Base-by-base conservation (phyloP, 2,113 vertebrate genomes). In the Shinisaurus crocodilurus region DNA sequence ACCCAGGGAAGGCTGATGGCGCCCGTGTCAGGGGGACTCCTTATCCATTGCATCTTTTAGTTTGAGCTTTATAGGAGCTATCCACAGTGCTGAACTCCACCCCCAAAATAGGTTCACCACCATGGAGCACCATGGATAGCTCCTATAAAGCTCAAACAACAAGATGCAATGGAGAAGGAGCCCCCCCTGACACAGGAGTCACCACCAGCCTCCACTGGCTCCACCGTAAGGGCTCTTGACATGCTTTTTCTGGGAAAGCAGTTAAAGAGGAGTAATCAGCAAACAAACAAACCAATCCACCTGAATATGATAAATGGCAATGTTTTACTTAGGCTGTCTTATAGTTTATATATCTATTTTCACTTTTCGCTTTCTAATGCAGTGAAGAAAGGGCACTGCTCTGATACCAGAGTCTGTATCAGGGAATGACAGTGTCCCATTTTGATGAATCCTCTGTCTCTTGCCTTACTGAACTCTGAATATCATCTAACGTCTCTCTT, bases 381-480 rank as follows among this genome's bases (percentile, higher is more conserved):
- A 40, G 34, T 81, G 45, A 88, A 69, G 0, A 20, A 23, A 16
- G 34, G 90, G 37, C 37, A 85, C 89, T 91, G 93, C 79, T 86
- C 67, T 0, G 0, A 4, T 65, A 91, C 8, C 74, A 23, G 63
- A 54, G 40, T 83, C 50, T 88, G n/a, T 45, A 91, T 15, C 43
- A 37, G 45, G 45, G 27, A 60, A 40, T 45, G 72, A 54, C 12
- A 43, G 67, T 60, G n/a, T 45, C 67, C 50, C 50, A 40, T 54
- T 43, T 57, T 87, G 54, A 93, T 90, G 82, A 93, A 69, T 88
- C 80, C 23, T 77, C 67, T 6, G 67, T 94, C 88, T 81, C 6
- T 94, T 89, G 81, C 57, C 25, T 92, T 91, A 75, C 57, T 89
- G 70, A 92, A 69, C 1, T 63, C 50, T 88, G 67, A 92, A 65